Evolutionary conservation across 2,888 invertebrate species (phyloP), one percentile per base, ranked within the genome.

Genomic region (Philonicus albiceps): DNA sequence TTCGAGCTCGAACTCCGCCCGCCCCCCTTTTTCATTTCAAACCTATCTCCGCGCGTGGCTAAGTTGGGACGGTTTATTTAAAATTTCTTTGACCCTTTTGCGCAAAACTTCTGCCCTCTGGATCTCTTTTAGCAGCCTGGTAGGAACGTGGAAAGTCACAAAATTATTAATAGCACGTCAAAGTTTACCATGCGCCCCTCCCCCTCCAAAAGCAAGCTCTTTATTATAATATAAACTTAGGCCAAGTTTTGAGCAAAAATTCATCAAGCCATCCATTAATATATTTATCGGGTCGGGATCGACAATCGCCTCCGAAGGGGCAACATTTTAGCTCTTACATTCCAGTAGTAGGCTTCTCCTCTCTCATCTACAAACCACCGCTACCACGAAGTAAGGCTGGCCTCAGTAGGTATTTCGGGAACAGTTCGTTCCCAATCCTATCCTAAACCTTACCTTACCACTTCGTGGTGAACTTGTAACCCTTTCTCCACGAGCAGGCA

Each of bases 151-250:
- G 53, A 81, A 81, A 83, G 81, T 64, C 81, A 30, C 55, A 83
- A 83, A 83, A 83, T 83, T 83, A 83, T 83, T 83, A 83, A 83
- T 83, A 37, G 64, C 81, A 55, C 19, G 81, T 64, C 81, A 64
- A 83, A 83, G 81, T 83, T 55, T 64, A 0, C 22, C 64, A 34
- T 22, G 16, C 64, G n/a, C 22, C 80, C 19, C 22, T 16, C 5
- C 53, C 13, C 34, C 78, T 40, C 5, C 6, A 2, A 27, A 37
- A 34, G 7, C 43, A 5, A 16, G 30, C 31, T n/a, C 31, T 53
- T 34, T 37, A 80, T 55, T 22, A 37, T 64, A 81, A 55, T 64
- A 43, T 34, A 64, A 83, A 6, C 16, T 1, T 22, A 19, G 64
- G n/a, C 49, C 13, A 3, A n/a, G 64, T 13, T 64, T 64, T 27